A percentile compares a stretch with the other conserved stretches of the same genome.
These are phyloP conservation scores for Propithecus perrieri DNA, from an alignment of 2,797 vertebrate species.

Conservation along the genomic window DNA sequence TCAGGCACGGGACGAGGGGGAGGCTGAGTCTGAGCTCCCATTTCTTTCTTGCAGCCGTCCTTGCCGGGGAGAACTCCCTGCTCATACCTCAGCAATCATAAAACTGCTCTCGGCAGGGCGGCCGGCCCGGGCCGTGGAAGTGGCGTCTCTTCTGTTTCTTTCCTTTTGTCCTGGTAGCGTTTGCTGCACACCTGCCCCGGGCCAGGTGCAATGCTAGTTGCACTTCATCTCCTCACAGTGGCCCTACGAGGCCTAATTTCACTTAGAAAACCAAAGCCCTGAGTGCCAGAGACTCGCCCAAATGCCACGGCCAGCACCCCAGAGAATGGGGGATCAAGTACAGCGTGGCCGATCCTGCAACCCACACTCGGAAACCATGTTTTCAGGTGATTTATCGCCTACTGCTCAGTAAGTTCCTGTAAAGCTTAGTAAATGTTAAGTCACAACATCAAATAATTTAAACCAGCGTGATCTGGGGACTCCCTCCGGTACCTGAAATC, in stretches of 20 bases:
- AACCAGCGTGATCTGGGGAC: neutral
- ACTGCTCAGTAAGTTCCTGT: neutral
- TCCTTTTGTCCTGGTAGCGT: neutral
- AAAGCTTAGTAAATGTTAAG: neutral
- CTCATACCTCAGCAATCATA: constrained; percentile 23
- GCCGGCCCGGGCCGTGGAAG: neutral
- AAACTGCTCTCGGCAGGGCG: neutral
- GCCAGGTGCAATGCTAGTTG: neutral
- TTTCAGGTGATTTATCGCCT: neutral
- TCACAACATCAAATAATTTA: neutral
- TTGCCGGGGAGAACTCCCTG: neutral
- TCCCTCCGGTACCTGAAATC: neutral
- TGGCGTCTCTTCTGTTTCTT: neutral
- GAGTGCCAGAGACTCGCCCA: neutral
- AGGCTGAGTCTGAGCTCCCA: neutral
- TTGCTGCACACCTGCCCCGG: neutral
- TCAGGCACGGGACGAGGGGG: neutral
- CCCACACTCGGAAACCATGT: neutral
- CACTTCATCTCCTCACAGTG: neutral
- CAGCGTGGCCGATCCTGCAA: neutral
- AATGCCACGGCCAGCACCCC: neutral
- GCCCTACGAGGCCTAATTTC: neutral
- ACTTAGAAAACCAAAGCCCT: neutral
- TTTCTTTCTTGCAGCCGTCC: neutral
- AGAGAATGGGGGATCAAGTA: neutral